Evolutionary conservation across 2,113 vertebrate genomes (phyloP).

Genomic region (Crypturellus undulatus): DNA sequence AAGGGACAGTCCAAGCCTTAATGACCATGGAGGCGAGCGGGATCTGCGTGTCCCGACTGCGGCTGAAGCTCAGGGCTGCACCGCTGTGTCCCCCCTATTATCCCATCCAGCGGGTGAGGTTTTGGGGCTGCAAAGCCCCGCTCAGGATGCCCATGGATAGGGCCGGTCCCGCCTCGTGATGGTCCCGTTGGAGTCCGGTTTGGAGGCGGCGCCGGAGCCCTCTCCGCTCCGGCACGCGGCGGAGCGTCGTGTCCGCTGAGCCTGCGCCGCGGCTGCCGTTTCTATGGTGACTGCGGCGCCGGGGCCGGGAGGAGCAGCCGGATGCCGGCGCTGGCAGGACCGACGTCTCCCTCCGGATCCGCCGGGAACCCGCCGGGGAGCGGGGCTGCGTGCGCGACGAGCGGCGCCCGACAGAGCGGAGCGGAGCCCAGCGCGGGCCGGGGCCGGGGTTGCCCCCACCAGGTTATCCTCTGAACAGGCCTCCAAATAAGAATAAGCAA

Average conservation of each 20-base stretch:
- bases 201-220: neutral
- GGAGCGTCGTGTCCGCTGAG: neutral
- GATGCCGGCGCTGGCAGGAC: constrained; percentile 67
- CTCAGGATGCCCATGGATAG: no score
- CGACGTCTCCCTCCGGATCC: constrained; percentile 77
- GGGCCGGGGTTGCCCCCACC: constrained; percentile 50
- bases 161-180: rapidly evolving
- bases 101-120: no score
- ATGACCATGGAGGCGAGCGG: no score
- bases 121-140: neutral
- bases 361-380: constrained; percentile 78
- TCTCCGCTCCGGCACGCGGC: constrained; percentile 53
- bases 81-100: no score
- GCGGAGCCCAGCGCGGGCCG: neutral
- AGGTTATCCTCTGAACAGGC: constrained; percentile 45
- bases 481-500: neutral
- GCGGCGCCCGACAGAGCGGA: neutral
- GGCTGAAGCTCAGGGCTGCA: no score
- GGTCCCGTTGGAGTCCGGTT: neutral
- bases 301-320: constrained; percentile 70
- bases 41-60: no score
- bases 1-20: no score
- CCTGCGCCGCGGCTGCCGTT: constrained; percentile 78
- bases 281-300: constrained; percentile 82
- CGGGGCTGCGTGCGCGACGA: neutral